Evolutionary conservation across 2,888 invertebrate genomes (phyloP), one percentile per base, ranked within the genome.

Genomic region (Macrosoma leucophasiata): DNA sequence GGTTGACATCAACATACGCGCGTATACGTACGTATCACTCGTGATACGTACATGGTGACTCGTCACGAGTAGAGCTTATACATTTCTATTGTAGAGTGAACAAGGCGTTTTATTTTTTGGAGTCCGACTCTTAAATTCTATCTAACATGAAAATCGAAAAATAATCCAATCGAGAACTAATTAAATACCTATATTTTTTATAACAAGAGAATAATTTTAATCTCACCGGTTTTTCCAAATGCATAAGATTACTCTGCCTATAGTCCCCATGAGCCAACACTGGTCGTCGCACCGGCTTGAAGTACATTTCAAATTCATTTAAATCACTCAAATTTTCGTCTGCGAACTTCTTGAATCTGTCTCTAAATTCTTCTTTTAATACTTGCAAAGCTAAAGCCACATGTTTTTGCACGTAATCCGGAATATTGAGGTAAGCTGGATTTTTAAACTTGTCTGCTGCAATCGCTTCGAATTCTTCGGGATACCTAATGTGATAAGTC

Each of bases 381-480:
- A 40, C 47, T 2, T 26, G 24, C 2, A 58, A 6, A 1, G 56
- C 53, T 3, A 26, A 36, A 0, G 6, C n/a, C 3, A 43, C 22
- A 8, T 52, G 18, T 2, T 10, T 39, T 0, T 36, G 27, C 29
- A 52, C 45, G 20, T 38, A 38, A 4, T 13, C 30, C 14, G 26
- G 36, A 7, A 46, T 31, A 10, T 27, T 17, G 9, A 35, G 15
- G 9, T 29, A 12, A 4, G 31, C 22, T 2, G 48, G 11, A 2
- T 17, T 21, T 5, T 11, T 22, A 0, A 27, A 17, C 10, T 28
- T 29, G 1, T 32, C 20, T 4, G n/a, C n/a, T n/a, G n/a, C n/a
- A n/a, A n/a, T n/a, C n/a, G n/a, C n/a, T n/a, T 45, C 28, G 34
- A 58, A 71, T n/a, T 43, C 43, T 14, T 56, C 50, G 0, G 62